A percentile compares a stretch with the other conserved stretches of the same genome.
These are phyloP conservation scores for Eumeta japonica DNA, from an alignment of 1,140 invertebrate species.

Conservation along the genomic window DNA sequence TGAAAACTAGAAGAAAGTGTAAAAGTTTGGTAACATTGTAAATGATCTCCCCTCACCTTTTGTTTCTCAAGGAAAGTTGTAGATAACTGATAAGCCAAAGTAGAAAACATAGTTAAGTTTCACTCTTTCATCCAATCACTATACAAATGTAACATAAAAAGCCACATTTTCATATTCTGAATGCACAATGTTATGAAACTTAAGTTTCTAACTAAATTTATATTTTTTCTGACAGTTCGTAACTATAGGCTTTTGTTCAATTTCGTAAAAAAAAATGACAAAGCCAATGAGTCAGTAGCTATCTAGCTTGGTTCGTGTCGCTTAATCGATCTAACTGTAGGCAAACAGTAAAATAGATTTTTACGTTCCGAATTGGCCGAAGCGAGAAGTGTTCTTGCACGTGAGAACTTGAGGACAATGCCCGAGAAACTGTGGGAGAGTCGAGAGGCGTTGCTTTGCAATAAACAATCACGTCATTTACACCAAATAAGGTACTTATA, in stretches of 20 bases:
- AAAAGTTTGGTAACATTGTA: too few species aligned
- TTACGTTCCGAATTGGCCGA: not conserved
- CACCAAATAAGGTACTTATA: conserved; percentile 24
- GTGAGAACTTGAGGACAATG: conserved; percentile 46
- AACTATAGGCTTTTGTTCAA: not conserved
- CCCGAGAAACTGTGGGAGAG: conserved; percentile 49
- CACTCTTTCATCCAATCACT: conserved; percentile 13
- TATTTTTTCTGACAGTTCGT: not conserved
- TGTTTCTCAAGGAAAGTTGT: conserved; percentile 42
- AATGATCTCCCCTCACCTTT: conserved; percentile 20
- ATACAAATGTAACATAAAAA: too few species aligned
- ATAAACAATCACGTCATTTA: conserved; percentile 56
- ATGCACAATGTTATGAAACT: not conserved
- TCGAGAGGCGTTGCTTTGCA: conserved; percentile 53
- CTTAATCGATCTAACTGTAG: conserved; percentile 12
- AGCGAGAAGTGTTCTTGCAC: conserved; percentile 26
- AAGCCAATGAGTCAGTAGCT: not conserved
- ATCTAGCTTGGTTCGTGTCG: too few species aligned
- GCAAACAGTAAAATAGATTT: not conserved
- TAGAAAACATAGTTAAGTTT: conserved; percentile 53
- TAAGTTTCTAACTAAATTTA: not conserved
- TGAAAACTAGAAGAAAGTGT: too few species aligned
- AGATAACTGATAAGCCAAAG: conserved; percentile 42
- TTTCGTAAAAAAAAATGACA: not conserved
- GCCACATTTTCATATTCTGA: too few species aligned